A percentile compares a stretch with the other conserved stretches of the same genome.
phyloP scores from a whole-genome alignment of 2,888 invertebrate species.

The Drosophila leonis region DNA sequence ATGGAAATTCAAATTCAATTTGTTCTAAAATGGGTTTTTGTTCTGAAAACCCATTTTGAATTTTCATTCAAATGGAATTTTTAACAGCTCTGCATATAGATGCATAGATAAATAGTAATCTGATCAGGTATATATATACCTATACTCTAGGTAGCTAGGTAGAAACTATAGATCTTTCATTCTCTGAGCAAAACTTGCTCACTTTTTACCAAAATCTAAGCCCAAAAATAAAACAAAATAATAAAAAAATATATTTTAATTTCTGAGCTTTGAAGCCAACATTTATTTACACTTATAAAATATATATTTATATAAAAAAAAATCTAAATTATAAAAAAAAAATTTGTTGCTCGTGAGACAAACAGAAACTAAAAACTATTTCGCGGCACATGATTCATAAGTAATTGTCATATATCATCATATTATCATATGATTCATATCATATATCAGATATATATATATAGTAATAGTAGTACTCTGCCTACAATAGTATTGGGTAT shows the following conservation, averaged over 20 bases:
- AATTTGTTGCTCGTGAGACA: background rate
- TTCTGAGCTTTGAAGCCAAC: background rate
- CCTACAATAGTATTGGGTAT: background rate
- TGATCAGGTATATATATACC: background rate
- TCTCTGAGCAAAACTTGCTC: background rate
- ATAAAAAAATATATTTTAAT: background rate
- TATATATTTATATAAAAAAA: slow-evolving; percentile 4
- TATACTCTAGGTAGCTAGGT: slow-evolving; percentile 5
- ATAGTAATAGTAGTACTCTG: background rate
- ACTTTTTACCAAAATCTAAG: background rate
- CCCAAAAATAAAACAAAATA: background rate
- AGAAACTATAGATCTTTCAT: background rate
- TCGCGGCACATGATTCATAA: slow-evolving; percentile 32
- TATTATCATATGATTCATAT: background rate
- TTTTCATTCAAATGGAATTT: too few relatives aligned
- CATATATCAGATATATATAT: slow-evolving; percentile 6
- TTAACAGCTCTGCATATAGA: too few relatives aligned
- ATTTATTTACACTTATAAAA: slow-evolving; percentile 57
- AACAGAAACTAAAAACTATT: slow-evolving; percentile 42
- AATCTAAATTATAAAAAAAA: background rate
- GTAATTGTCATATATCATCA: slow-evolving; percentile 24
- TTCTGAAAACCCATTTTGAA: too few relatives aligned
- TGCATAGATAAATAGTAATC: background rate
- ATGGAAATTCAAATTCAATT: too few relatives aligned
- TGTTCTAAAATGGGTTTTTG: too few relatives aligned